phyloP scores from a whole-genome alignment of 1,140 invertebrate genomes.

The Zaprionus kolodkinae region DNA sequence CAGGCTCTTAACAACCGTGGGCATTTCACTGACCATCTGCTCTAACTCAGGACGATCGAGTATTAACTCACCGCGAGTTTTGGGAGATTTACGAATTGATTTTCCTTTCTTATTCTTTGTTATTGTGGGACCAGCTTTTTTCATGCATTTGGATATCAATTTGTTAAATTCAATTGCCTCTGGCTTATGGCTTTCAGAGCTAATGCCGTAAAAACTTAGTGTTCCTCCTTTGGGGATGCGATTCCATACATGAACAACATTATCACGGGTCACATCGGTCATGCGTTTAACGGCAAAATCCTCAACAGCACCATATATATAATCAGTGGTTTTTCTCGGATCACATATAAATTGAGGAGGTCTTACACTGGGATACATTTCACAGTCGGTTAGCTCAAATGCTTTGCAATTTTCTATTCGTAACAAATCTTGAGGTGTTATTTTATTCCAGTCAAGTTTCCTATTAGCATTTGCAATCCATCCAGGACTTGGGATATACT shows the following conservation, averaged over 20 bases:
- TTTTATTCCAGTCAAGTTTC: not conserved
- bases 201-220: conserved; percentile 50
- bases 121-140: conserved; percentile 4
- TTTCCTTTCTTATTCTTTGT: not conserved
- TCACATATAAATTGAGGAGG: conserved; percentile 18
- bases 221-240: conserved; percentile 36
- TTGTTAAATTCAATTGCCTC: conserved; percentile 23
- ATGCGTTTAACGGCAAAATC: conserved; percentile 10
- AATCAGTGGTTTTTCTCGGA: conserved; percentile 5
- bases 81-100: not conserved
- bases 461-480: not conserved
- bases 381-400: not conserved
- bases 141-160: conserved; percentile 28
- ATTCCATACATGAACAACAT: conserved; percentile 48
- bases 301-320: conserved; percentile 19
- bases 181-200: not conserved
- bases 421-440: conserved; percentile 18
- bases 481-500: not conserved
- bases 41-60: conserved; percentile 40
- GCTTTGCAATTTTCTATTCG: conserved; percentile 31
- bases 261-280: conserved; percentile 30
- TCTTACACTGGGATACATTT: conserved; percentile 22
- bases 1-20: conserved; percentile 36
- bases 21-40: conserved; percentile 42
- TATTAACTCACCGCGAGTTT: not conserved